Percentiles rank a stretch among this genome's conserved stretches.
Conservation (phyloP, 2,797 vertebrate species). For the Rhabdophis nuchalis region DNA sequence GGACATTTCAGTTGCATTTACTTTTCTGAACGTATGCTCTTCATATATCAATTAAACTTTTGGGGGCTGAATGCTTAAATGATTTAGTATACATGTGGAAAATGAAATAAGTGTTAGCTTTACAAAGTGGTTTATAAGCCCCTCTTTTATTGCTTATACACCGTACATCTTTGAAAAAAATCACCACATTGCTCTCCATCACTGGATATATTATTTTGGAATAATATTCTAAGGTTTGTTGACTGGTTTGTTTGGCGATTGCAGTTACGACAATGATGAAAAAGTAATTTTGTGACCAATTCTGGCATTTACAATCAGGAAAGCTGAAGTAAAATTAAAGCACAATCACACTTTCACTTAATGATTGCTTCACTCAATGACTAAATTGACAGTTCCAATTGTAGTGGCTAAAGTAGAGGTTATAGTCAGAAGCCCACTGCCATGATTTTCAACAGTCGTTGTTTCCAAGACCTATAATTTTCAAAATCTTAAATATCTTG, state of each 20-base stretch:
- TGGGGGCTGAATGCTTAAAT: neutral
- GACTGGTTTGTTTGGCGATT: neutral
- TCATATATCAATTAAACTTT: constrained; percentile 22
- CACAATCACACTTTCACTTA: neutral
- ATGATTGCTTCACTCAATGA: neutral
- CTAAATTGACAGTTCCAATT: neutral
- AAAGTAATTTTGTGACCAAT: neutral
- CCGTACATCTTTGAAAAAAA: neutral
- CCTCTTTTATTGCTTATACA: neutral
- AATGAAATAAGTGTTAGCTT: constrained; percentile 13
- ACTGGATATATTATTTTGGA: neutral
- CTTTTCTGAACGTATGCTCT: constrained; percentile 22
- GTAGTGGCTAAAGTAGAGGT: neutral
- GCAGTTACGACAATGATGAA: neutral
- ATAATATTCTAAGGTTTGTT: neutral
- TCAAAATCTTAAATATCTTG: neutral
- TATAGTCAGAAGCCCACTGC: neutral
- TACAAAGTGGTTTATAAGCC: neutral
- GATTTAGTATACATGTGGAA: neutral
- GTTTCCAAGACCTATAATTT: neutral
- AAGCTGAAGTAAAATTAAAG: neutral
- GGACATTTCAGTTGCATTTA: constrained; percentile 17
- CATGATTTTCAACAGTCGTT: neutral
- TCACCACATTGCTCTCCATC: neutral
- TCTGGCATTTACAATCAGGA: neutral